A percentile compares a stretch with the other conserved stretches of the same genome.
These are phyloP conservation scores for Cyphomyrus discorhynchus DNA, from an alignment of 2,113 vertebrate genomes.

Conservation along the genomic window DNA sequence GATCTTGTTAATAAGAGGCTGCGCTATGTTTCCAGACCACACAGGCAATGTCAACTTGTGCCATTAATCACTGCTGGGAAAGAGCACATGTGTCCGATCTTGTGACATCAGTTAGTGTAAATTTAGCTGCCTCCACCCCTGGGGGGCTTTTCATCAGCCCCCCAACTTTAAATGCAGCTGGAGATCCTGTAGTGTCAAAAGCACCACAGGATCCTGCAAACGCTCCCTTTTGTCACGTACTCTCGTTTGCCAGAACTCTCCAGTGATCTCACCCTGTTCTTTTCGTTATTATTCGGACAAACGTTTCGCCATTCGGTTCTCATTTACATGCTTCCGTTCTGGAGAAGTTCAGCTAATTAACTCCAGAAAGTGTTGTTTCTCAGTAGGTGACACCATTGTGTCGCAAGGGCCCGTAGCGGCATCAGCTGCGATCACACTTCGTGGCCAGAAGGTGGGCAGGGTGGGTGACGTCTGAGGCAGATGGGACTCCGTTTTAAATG, in stretches of 20 bases:
- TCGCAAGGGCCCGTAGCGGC: background rate
- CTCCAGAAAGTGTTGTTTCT: background rate
- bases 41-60: conserved; percentile 28
- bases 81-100: background rate
- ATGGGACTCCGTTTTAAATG: background rate
- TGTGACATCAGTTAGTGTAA: conserved; percentile 12
- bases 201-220: background rate
- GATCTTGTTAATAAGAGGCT: conserved; percentile 29
- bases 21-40: conserved; percentile 13
- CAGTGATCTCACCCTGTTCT: background rate
- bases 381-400: background rate
- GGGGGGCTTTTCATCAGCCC: background rate
- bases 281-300: background rate
- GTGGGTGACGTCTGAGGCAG: background rate
- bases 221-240: too few species aligned
- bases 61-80: conserved; percentile 25
- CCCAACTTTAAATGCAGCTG: background rate
- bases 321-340: background rate
- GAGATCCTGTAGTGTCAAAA: background rate
- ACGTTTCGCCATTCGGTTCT: background rate
- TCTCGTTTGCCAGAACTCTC: background rate
- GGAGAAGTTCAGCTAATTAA: background rate
- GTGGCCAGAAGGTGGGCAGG: background rate
- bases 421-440: background rate
- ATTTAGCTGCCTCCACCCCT: conserved; percentile 11